Conservation (phyloP, 2,797 vertebrate species). For the Novumbra hubbsi region DNA sequence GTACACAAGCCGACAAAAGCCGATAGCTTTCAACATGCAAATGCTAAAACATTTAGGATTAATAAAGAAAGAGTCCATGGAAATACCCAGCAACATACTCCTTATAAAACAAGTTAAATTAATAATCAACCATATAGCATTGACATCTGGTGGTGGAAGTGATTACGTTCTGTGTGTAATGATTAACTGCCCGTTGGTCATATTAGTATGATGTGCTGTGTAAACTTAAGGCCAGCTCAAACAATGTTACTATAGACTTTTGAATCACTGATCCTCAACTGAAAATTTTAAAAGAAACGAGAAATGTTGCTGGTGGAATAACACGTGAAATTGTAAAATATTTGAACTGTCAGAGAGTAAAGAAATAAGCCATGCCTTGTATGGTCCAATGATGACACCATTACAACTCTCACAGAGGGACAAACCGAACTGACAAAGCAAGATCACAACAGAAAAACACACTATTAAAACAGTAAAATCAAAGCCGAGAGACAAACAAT, state of each 20-base stretch:
- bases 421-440: not conserved
- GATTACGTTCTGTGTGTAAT: not conserved
- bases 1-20: not conserved
- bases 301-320: not conserved
- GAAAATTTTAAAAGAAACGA: not conserved
- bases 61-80: not conserved
- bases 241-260: not conserved
- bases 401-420: not conserved
- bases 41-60: not conserved
- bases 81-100: not conserved
- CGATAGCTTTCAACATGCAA: slow-evolving; percentile 1
- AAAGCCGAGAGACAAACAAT: not conserved
- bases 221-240: not conserved
- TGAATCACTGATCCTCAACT: not conserved
- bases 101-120: not conserved
- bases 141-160: not conserved
- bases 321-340: not conserved
- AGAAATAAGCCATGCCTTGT: not conserved
- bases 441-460: not conserved
- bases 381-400: not conserved
- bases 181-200: not conserved
- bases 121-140: not conserved
- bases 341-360: not conserved
- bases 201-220: slow-evolving; percentile 1
- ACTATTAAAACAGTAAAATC: not conserved